phyloP scores from a whole-genome alignment of 2,888 invertebrate species.

The Autographa pulchrina region DNA sequence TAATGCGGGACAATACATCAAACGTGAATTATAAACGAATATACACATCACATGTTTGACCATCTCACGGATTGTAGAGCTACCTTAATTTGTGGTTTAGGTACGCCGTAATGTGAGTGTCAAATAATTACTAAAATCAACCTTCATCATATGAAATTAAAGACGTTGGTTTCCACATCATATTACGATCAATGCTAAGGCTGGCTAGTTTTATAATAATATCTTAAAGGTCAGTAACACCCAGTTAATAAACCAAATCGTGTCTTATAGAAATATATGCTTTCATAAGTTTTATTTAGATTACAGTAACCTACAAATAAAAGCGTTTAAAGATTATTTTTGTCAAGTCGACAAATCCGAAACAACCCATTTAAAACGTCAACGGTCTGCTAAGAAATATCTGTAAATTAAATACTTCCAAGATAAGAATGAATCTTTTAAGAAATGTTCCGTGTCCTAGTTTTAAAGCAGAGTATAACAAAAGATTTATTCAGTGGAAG shows the following conservation, averaged over 20 bases:
- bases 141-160: too few species aligned
- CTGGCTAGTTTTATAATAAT: too few species aligned
- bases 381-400: conserved; percentile 8
- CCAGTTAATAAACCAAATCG: too few species aligned
- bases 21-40: conserved; percentile 25
- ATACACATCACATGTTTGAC: conserved; percentile 22
- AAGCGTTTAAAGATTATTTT: too few species aligned
- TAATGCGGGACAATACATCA: conserved; percentile 51
- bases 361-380: not conserved
- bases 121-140: too few species aligned
- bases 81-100: not conserved
- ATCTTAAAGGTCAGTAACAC: too few species aligned
- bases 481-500: conserved; percentile 46
- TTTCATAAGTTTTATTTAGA: too few species aligned
- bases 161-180: too few species aligned
- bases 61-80: conserved; percentile 10
- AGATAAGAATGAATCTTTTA: conserved; percentile 29
- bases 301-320: too few species aligned
- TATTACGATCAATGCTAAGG: too few species aligned
- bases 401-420: conserved; percentile 8
- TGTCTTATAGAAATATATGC: too few species aligned
- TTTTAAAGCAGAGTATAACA: conserved; percentile 38
- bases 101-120: not conserved
- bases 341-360: too few species aligned
- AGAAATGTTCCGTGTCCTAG: conserved; percentile 36